Conservation (phyloP, 2,888 invertebrate species). For the Drosophila planitibia region DNA sequence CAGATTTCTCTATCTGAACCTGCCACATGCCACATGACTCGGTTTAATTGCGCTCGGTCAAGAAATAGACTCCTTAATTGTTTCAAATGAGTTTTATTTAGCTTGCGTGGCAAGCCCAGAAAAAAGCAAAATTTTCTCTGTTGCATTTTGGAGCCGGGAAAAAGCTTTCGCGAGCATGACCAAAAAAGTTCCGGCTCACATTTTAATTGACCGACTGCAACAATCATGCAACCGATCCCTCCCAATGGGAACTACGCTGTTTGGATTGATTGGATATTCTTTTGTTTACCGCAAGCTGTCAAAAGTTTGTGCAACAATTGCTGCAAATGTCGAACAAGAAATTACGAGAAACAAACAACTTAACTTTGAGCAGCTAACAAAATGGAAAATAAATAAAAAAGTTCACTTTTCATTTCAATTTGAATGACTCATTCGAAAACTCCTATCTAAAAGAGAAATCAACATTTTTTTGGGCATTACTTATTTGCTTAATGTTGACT, state of each 20-base stretch:
- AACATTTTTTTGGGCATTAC: background rate
- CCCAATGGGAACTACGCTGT: background rate
- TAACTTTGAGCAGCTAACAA: background rate
- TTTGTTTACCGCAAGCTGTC: slow-evolving; percentile 46
- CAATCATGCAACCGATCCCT: background rate
- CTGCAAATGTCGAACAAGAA: slow-evolving; percentile 23
- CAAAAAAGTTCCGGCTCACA: slow-evolving; percentile 73
- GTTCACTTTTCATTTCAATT: background rate
- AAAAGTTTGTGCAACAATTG: slow-evolving; percentile 54
- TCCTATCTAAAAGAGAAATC: background rate
- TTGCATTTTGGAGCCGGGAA: slow-evolving; percentile 9
- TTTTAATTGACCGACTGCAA: slow-evolving; percentile 69
- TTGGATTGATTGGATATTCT: slow-evolving; percentile 45
- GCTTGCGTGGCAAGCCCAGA: slow-evolving; percentile 53
- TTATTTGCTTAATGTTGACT: background rate
- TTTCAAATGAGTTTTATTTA: slow-evolving; percentile 45
- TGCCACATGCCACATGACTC: background rate
- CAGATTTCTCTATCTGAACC: slow-evolving; percentile 40
- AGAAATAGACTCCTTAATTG: slow-evolving; percentile 57
- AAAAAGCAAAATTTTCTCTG: slow-evolving; percentile 25
- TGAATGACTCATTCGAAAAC: background rate
- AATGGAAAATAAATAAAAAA: background rate
- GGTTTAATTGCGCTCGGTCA: slow-evolving; percentile 41
- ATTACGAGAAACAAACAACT: background rate
- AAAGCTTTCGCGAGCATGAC: slow-evolving; percentile 62